Evolutionary conservation across 2,113 vertebrate species (phyloP).

Genomic region (Psammodynastes pulverulentus): DNA sequence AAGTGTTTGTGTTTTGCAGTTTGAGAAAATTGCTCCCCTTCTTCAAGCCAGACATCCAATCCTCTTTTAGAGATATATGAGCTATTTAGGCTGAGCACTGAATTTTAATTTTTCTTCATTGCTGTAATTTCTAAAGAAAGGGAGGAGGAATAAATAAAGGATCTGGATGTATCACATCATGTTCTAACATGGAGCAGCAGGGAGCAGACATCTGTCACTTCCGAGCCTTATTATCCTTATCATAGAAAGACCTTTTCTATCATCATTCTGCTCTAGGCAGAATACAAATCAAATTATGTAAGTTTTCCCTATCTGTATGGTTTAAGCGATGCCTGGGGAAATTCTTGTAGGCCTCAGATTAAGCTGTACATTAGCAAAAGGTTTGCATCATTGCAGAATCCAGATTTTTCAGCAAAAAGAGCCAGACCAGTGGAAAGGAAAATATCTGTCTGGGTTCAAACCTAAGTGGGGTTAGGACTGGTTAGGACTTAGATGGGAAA

Average conservation of each 20-base stretch:
- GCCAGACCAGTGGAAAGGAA: neutral
- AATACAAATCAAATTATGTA: slow-evolving; percentile 36
- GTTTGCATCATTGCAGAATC: neutral
- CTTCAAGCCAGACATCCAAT: neutral
- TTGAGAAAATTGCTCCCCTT: neutral
- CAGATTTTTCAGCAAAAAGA: neutral
- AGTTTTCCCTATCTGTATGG: slow-evolving; percentile 16
- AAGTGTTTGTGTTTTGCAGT: neutral
- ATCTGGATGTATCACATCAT: slow-evolving; percentile 34
- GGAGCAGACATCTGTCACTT: slow-evolving; percentile 40
- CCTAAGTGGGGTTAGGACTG: neutral
- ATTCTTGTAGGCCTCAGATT: slow-evolving; percentile 3
- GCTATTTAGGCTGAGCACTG: neutral
- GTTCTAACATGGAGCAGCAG: slow-evolving; percentile 32
- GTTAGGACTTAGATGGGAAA: neutral
- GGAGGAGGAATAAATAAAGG: slow-evolving; percentile 29
- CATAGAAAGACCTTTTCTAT: slow-evolving; percentile 18
- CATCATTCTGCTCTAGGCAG: slow-evolving; percentile 6
- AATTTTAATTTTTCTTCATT: slow-evolving; percentile 8
- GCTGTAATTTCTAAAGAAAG: slow-evolving; percentile 27
- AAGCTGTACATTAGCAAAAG: slow-evolving; percentile 15
- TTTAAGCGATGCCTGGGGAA: slow-evolving; percentile 14
- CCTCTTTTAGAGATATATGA: neutral
- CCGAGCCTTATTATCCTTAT: slow-evolving; percentile 27
- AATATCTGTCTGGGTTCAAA: neutral